Base-by-base conservation (phyloP, 1,140 invertebrate genomes). In the Sogatella furcifera region DNA sequence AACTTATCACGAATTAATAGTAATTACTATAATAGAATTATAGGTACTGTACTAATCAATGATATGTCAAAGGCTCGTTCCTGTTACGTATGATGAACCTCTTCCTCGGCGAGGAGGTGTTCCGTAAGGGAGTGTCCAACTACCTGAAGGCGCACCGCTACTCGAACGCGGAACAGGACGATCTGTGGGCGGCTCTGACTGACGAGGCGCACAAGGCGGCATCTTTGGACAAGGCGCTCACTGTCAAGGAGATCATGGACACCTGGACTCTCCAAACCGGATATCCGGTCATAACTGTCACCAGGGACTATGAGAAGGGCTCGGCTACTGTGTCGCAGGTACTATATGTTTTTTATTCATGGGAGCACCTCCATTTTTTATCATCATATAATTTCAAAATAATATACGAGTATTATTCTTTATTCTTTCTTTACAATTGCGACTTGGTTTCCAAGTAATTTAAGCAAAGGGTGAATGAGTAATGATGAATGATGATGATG, bases 51-150 rank as follows among this genome's bases (percentile, higher is more conserved):
- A n/a, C n/a, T n/a, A n/a, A n/a, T n/a, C n/a, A n/a, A n/a, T n/a
- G n/a, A n/a, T n/a, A n/a, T n/a, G n/a, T n/a, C n/a, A n/a, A 15
- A 64, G 62, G 69, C 62, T 80, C 82, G 14, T 80, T 77, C 8
- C 78, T 96, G 13, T 83, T 96, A 52, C 78, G 91, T 11, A 96
- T 95, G 92, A 92, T 95, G 86, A 81, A 84, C 60, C 77, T 85
- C 69, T 92, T 94, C 74, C 74, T 96, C 4, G 88, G 89, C 0
- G 82, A 90, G 44, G 75, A 84, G 4, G 83, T 84, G 3, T 92
- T 85, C 71, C 77, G 80, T 15, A 70, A 76, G 11, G 90, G 89
- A 31, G 74, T 94, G 3, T 78, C 71, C 60, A 80, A 80, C 54
- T 89, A 88, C 71, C 70, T 88, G 17, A 75, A 77, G 24, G 78